phyloP scores from a whole-genome alignment of 2,113 vertebrate genomes.

The Ahaetulla prasina region DNA sequence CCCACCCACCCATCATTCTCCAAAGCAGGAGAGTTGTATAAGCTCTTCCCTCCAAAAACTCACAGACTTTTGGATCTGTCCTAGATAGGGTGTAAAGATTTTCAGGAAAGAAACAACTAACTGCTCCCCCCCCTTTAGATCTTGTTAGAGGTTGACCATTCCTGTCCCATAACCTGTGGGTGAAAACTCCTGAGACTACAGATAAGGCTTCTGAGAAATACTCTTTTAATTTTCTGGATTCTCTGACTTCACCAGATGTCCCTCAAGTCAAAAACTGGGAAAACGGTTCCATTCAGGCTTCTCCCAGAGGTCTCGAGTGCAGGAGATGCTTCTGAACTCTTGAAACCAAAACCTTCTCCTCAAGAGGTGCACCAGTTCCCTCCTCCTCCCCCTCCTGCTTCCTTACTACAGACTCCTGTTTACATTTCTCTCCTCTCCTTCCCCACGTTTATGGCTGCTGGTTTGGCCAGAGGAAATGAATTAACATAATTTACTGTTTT shows the following conservation, averaged over 20 bases:
- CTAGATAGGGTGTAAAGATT: slow-evolving; percentile 50
- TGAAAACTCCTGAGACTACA: slow-evolving; percentile 21
- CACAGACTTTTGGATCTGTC: slow-evolving; percentile 40
- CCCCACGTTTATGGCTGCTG: slow-evolving; percentile 71
- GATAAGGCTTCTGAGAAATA: background rate
- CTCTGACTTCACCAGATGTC: background rate
- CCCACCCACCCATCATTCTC: background rate
- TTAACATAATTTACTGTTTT: slow-evolving; percentile 84
- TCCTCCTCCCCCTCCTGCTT: slow-evolving; percentile 48
- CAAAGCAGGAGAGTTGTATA: slow-evolving; percentile 45
- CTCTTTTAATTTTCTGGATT: slow-evolving; percentile 18
- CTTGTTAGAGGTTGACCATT: fast-evolving
- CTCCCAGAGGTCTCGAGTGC: slow-evolving; percentile 6
- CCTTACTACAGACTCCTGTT: slow-evolving; percentile 59
- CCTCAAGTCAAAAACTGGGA: background rate
- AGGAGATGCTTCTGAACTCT: background rate
- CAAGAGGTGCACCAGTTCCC: slow-evolving; percentile 46
- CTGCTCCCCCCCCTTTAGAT: slow-evolving; percentile 27
- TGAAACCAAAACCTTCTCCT: slow-evolving; percentile 7
- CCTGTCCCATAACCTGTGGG: background rate
- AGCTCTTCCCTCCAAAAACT: slow-evolving; percentile 60
- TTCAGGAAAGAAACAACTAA: slow-evolving; percentile 50
- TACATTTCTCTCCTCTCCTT: slow-evolving; percentile 59
- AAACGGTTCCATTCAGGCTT: background rate
- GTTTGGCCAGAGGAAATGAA: slow-evolving; percentile 81